Evolutionary conservation across 2,113 vertebrate species (phyloP).

Genomic region (Odocoileus hemionus): DNA sequence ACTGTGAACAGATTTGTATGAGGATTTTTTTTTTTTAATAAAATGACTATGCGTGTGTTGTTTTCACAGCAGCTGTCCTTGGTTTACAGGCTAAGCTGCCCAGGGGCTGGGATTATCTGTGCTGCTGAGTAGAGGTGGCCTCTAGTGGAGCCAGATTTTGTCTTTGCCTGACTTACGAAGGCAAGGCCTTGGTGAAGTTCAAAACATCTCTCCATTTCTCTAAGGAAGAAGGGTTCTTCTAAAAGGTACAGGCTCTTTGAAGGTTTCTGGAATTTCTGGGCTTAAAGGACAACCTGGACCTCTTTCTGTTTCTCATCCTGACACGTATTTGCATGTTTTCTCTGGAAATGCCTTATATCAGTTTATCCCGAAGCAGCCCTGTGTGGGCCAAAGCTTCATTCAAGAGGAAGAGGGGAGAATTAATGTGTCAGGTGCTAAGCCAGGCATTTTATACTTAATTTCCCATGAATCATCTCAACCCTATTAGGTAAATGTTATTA

Average conservation of each 20-base stretch:
- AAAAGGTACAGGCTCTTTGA: not conserved
- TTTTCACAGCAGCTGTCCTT: not conserved
- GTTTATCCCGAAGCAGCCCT: not conserved
- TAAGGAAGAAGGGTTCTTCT: not conserved
- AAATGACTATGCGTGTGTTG: not conserved
- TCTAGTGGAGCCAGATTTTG: not conserved
- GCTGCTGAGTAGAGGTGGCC: not conserved
- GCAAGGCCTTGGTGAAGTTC: not conserved
- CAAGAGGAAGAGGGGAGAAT: not conserved
- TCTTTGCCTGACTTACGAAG: not conserved
- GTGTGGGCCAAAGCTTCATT: not conserved
- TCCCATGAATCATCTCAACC: not conserved
- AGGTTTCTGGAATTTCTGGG: not conserved
- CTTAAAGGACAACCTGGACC: not conserved
- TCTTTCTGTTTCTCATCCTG: not conserved
- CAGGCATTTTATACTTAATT: not conserved
- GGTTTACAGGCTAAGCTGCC: not conserved
- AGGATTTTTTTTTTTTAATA: not conserved
- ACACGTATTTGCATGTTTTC: not conserved
- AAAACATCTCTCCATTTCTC: not conserved
- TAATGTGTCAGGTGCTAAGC: not conserved
- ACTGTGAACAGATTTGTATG: not conserved
- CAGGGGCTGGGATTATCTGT: conserved; percentile 4
- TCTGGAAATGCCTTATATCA: not conserved
- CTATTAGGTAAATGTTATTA: not conserved